Conservation (phyloP, 2,113 vertebrate genomes). For the Poecile atricapillus region DNA sequence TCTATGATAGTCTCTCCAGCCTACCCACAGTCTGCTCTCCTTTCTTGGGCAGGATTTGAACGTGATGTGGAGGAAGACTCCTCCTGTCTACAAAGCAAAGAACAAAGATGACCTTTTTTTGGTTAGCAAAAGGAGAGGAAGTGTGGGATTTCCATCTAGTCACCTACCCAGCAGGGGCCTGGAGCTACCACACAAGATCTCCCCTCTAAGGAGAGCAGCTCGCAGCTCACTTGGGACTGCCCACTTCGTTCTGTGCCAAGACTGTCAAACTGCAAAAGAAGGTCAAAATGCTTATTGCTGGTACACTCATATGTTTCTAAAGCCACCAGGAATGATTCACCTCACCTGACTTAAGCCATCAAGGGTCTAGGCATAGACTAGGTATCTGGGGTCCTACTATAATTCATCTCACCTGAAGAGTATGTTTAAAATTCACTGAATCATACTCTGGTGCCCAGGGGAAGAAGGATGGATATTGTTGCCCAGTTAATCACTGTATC, state of each 20-base stretch:
- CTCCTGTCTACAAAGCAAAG: neutral
- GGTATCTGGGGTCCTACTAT: neutral
- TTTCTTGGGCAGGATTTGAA: neutral
- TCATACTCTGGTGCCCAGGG: neutral
- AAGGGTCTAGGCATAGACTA: neutral
- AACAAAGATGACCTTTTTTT: neutral
- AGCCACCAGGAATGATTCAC: neutral
- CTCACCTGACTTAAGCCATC: neutral
- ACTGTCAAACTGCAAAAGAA: neutral
- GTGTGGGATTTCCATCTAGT: neutral
- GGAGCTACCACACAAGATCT: neutral
- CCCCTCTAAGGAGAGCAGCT: neutral
- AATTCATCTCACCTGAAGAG: neutral
- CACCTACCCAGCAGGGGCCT: neutral
- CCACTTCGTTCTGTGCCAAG: neutral
- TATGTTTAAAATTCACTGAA: neutral
- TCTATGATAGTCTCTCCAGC: neutral
- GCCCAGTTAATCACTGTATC: neutral
- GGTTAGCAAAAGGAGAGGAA: neutral
- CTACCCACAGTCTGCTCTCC: too few relatives aligned
- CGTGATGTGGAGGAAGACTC: neutral
- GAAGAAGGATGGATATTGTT: neutral
- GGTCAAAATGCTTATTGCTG: neutral
- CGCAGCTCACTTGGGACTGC: rapidly evolving
- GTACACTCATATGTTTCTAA: neutral